phyloP scores from a whole-genome alignment of 2,797 vertebrate genomes.

The Leuciscus waleckii region DNA sequence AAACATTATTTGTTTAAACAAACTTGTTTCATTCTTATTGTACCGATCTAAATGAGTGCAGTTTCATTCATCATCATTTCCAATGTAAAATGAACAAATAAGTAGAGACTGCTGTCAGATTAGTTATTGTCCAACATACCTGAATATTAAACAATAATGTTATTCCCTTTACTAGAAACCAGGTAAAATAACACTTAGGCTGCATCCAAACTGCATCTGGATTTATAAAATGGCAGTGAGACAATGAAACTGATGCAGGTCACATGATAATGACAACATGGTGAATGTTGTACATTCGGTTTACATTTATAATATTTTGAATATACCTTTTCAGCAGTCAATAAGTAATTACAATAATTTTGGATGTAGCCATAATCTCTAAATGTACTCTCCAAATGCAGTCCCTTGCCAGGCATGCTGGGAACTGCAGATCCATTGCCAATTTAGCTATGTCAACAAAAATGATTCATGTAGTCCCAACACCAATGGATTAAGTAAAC shows the following conservation, averaged over 20 bases:
- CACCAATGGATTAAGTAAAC: neutral
- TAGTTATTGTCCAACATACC: too few species aligned
- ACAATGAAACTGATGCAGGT: too few species aligned
- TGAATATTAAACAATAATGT: neutral
- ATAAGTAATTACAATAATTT: neutral
- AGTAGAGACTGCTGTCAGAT: too few species aligned
- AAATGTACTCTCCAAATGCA: neutral
- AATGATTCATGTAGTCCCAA: too few species aligned
- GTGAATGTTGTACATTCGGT: too few species aligned
- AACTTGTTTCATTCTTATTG: neutral
- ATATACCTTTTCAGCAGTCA: neutral
- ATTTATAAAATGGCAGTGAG: too few species aligned
- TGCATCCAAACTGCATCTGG: neutral
- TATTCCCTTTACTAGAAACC: neutral
- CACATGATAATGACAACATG: too few species aligned
- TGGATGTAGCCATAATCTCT: neutral
- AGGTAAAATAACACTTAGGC: neutral
- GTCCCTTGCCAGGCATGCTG: neutral
- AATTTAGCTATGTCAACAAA: too few species aligned
- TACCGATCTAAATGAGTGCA: too few species aligned
- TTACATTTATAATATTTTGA: neutral
- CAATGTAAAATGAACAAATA: too few species aligned
- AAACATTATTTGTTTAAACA: neutral
- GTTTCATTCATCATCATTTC: too few species aligned
- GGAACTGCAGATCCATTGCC: neutral